phyloP scores from a whole-genome alignment of 2,113 vertebrate species.

The Proterorhinus semilunaris region DNA sequence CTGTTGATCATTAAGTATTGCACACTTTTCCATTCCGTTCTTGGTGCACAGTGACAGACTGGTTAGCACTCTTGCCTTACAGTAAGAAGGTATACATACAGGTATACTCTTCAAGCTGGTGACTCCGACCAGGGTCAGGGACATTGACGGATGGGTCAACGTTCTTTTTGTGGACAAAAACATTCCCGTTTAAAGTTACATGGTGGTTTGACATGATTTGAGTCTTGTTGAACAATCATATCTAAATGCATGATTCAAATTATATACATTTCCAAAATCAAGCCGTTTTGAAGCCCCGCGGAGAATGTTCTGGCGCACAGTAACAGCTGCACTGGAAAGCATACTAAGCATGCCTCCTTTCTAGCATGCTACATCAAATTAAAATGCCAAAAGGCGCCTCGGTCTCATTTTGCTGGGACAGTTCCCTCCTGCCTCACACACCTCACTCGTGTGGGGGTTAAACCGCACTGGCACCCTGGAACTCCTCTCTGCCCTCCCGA shows the following conservation, averaged over 20 bases:
- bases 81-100: too few relatives aligned
- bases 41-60: too few relatives aligned
- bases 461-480: conserved; percentile 46
- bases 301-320: not conserved
- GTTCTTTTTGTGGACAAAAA: too few relatives aligned
- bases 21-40: too few relatives aligned
- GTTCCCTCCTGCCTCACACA: conserved; percentile 36
- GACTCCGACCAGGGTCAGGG: too few relatives aligned
- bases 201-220: too few relatives aligned
- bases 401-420: conserved; percentile 27
- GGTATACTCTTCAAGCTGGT: too few relatives aligned
- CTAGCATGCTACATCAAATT: not conserved
- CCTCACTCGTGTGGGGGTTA: conserved; percentile 42
- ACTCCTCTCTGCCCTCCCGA: conserved; percentile 36
- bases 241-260: too few relatives aligned
- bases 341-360: not conserved
- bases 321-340: not conserved
- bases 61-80: too few relatives aligned
- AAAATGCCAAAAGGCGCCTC: not conserved
- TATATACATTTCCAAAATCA: not conserved
- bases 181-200: too few relatives aligned
- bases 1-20: not conserved
- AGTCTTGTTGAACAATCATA: too few relatives aligned
- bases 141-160: too few relatives aligned
- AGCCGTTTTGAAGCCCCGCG: not conserved